These are phyloP conservation scores for Drosophila borealis DNA, from an alignment of 2,888 invertebrate species.

Conservation along the genomic window DNA sequence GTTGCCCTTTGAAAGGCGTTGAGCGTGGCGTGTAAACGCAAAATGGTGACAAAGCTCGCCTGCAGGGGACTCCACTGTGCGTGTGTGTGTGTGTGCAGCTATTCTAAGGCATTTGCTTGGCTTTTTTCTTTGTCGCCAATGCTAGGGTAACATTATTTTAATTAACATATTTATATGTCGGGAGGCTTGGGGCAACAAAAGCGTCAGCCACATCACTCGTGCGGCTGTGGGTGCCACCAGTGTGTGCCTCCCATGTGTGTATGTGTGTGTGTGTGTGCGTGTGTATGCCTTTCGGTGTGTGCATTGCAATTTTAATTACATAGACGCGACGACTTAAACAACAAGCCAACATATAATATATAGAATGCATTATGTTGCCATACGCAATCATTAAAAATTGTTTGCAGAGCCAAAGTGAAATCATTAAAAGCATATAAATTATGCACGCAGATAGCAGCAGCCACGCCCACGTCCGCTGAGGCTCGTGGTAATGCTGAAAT, in stretches of 20 bases:
- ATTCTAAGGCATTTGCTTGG: slow-evolving; percentile 74
- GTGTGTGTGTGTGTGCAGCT: slow-evolving; percentile 46
- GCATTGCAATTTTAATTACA: slow-evolving; percentile 79
- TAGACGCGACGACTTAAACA: slow-evolving; percentile 42
- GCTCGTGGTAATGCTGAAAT: slow-evolving; percentile 10
- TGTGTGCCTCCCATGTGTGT: neutral
- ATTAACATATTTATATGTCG: slow-evolving; percentile 81
- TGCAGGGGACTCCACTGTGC: slow-evolving; percentile 62
- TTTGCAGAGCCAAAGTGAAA: slow-evolving; percentile 62
- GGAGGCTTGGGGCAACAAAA: slow-evolving; percentile 57
- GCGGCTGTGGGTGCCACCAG: slow-evolving; percentile 2
- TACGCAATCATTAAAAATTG: slow-evolving; percentile 74
- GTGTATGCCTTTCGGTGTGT: slow-evolving; percentile 33
- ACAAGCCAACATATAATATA: slow-evolving; percentile 22
- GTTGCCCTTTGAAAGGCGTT: slow-evolving; percentile 74
- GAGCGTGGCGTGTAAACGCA: slow-evolving; percentile 80
- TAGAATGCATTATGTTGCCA: slow-evolving; percentile 61
- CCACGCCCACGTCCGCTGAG: slow-evolving; percentile 12
- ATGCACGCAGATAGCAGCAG: slow-evolving; percentile 46
- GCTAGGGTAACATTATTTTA: slow-evolving; percentile 82
- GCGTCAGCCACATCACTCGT: slow-evolving; percentile 39
- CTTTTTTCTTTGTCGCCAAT: slow-evolving; percentile 51
- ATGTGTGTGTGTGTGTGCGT: slow-evolving; percentile 16
- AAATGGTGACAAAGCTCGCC: slow-evolving; percentile 82
- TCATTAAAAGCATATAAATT: slow-evolving; percentile 79